Evolutionary conservation across 2,888 invertebrate species (phyloP).

Genomic region (Platycheirus rosarum): DNA sequence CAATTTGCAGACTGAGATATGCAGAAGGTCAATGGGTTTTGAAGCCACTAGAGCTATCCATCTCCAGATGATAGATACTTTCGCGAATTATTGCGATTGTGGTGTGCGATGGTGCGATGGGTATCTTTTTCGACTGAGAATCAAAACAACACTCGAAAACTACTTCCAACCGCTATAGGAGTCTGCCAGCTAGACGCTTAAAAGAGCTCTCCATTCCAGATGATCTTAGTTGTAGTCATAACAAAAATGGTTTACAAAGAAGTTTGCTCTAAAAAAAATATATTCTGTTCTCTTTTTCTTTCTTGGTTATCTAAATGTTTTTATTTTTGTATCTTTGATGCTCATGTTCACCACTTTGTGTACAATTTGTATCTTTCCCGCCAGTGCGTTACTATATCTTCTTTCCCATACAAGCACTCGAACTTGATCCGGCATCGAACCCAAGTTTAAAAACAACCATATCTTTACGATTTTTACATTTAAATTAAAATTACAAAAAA

Average conservation of each 20-base stretch:
- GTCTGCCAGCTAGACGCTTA: conserved; percentile 27
- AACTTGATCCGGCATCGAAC: conserved; percentile 63
- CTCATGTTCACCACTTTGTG: conserved; percentile 52
- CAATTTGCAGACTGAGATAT: conserved; percentile 32
- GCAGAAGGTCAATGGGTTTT: conserved; percentile 70
- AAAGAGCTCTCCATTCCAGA: conserved; percentile 50
- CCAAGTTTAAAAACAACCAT: conserved; percentile 30
- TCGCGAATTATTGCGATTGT: too few species aligned
- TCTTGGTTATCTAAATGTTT: background rate
- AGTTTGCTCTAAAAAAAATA: conserved; percentile 14
- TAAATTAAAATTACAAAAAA: conserved; percentile 39
- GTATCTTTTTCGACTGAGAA: conserved; percentile 25
- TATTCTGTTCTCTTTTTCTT: conserved; percentile 6
- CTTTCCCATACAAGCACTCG: conserved; percentile 55
- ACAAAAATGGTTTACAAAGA: conserved; percentile 30
- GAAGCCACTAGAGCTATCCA: conserved; percentile 46
- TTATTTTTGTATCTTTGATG: conserved; percentile 21
- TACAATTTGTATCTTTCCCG: conserved; percentile 26
- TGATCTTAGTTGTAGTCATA: conserved; percentile 33
- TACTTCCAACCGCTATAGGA: conserved; percentile 42
- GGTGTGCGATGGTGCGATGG: too few species aligned
- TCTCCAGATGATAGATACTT: too few species aligned
- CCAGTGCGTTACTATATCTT: conserved; percentile 31
- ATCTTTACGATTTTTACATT: conserved; percentile 41
- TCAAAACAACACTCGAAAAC: conserved; percentile 37